Base-by-base conservation (phyloP, 2,888 invertebrate genomes). In the Sarcophaga carnaria region DNA sequence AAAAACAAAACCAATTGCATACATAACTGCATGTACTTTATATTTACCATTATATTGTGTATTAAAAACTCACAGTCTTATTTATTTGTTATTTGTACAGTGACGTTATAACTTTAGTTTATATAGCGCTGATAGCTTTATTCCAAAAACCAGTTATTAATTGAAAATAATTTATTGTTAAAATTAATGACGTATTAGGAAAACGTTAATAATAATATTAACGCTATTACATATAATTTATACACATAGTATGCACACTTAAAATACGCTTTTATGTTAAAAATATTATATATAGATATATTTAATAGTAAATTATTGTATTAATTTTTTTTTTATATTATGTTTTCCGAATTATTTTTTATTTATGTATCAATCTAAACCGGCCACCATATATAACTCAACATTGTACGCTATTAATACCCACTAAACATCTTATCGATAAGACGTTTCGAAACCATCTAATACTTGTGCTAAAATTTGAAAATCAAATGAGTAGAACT, bases 341-440 rank as follows among this genome's bases (percentile, higher is more conserved):
- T 77, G 60, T 66, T 80, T 70, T 69, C 37, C 71, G 76, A 70
- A 74, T 49, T 72, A 47, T 20, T 69, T 62, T 45, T 67, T 20
- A 37, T 76, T 69, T 78, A 22, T 20, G 25, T 71, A 49, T 75
- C 49, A 37, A 76, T 54, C 59, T 64, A 76, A 62, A n/a, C 64
- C 74, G 75, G 64, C 47, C 49, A 63, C 54, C 25, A 22, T 54
- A 59, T 54, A 60, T n/a, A 54, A 47, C 59, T 54, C 14, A 12
- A 71, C 59, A 62, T 49, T 69, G 47, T 75, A n/a, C 47, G 8
- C 10, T 71, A 4, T 63, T 78, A 60, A 64, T 27, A 25, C 12
- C 27, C 66, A 62, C 25, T 69, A 82, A 4, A 74, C 74, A 79
- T 64, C 62, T 82, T 77, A 66, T 83, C 78, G 66, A 59, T 37